Conservation (phyloP, 1,140 invertebrate genomes). For the Sycophila sp. region DNA sequence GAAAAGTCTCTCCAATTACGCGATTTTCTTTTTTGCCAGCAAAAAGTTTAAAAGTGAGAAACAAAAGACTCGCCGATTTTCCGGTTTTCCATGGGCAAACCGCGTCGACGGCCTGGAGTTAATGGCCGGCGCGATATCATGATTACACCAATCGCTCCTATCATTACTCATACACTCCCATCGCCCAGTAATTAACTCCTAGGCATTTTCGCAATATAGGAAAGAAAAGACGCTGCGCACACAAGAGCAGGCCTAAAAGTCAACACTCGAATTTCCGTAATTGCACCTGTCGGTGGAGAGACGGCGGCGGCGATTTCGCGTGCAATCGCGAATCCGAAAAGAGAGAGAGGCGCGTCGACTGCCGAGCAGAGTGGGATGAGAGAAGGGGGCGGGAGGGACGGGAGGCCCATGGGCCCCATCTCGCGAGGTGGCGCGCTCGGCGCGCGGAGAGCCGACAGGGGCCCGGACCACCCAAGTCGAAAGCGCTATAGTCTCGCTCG, state of each 20-base stretch:
- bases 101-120: background rate
- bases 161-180: background rate
- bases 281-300: background rate
- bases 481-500: slow-evolving; percentile 58
- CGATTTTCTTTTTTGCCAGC: background rate
- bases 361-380: background rate
- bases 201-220: background rate
- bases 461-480: slow-evolving; percentile 65
- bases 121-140: background rate
- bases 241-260: background rate
- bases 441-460: slow-evolving; percentile 53
- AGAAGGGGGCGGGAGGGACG: slow-evolving; percentile 31
- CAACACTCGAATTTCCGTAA: slow-evolving; percentile 1
- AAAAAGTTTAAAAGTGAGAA: too few relatives aligned
- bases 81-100: background rate
- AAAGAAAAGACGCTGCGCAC: too few relatives aligned
- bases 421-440: slow-evolving; percentile 60
- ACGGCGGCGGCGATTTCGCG: background rate
- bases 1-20: background rate
- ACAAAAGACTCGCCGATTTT: background rate
- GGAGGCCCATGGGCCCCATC: slow-evolving; percentile 40
- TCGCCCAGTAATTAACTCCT: background rate
- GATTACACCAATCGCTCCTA: background rate
- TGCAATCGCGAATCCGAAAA: background rate
- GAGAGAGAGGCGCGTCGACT: background rate